phyloP scores from a whole-genome alignment of 2,113 vertebrate genomes.

The Corvus moneduloides region DNA sequence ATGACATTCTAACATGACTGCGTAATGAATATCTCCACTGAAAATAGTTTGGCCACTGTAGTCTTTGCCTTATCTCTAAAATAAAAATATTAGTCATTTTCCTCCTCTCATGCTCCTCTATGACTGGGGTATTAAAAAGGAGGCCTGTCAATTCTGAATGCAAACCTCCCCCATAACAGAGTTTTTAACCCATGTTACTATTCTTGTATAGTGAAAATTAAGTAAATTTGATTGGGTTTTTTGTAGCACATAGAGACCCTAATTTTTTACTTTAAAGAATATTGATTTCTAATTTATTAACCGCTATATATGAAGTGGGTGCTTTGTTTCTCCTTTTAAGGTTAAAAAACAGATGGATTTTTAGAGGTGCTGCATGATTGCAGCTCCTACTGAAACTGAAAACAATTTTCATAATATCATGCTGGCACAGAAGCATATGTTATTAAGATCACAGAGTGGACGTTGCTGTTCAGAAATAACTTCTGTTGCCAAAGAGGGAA shows the following conservation, averaged over 20 bases:
- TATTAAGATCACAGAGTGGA: conserved; percentile 32
- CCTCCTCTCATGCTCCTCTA: background rate
- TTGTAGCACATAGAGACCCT: background rate
- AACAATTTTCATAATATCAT: conserved; percentile 12
- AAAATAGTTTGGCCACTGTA: background rate
- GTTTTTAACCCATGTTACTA: background rate
- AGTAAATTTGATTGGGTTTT: background rate
- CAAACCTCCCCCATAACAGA: background rate
- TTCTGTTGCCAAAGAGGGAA: background rate
- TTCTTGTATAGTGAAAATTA: background rate
- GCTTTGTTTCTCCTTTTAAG: background rate
- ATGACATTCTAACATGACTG: background rate
- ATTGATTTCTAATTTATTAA: background rate
- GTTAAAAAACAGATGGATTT: background rate
- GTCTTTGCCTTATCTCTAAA: background rate
- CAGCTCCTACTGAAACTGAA: background rate
- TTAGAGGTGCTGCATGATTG: background rate
- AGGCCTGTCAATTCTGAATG: background rate
- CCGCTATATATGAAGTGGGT: background rate
- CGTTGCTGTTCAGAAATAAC: conserved; percentile 35
- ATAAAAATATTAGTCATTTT: background rate
- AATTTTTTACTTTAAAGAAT: background rate
- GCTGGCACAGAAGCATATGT: background rate
- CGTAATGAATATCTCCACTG: background rate
- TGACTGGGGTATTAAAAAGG: background rate